Conservation (phyloP, 2,888 invertebrate genomes). For the Hoplodrina blanda region DNA sequence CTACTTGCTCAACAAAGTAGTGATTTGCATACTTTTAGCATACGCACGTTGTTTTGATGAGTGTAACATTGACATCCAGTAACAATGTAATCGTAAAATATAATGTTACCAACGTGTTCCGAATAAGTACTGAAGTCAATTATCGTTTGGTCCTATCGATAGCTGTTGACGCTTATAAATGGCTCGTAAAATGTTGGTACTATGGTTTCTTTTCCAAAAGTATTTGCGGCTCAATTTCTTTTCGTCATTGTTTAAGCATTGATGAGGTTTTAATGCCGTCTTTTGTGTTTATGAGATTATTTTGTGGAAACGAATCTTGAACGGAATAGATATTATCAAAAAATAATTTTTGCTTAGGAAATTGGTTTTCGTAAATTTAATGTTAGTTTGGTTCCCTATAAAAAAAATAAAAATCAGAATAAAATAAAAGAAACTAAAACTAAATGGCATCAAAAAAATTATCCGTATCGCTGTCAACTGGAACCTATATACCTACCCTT, state of each 20-base stretch:
- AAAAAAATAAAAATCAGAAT: too few species aligned
- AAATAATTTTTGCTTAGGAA: background rate
- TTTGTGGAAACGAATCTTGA: constrained; percentile 1
- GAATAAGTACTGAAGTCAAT: constrained; percentile 45
- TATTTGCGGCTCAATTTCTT: constrained; percentile 47
- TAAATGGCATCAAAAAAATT: too few species aligned
- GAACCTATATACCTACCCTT: too few species aligned
- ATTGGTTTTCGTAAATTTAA: background rate
- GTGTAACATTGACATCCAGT: constrained; percentile 41
- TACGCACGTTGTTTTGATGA: constrained; percentile 19
- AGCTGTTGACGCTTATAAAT: constrained; percentile 24
- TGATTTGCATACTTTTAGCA: constrained; percentile 40
- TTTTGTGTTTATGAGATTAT: constrained; percentile 33
- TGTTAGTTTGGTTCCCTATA: too few species aligned
- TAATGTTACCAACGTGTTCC: constrained; percentile 53
- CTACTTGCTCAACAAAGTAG: background rate
- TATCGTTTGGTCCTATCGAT: constrained; percentile 27
- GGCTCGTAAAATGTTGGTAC: constrained; percentile 42
- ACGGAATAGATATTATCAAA: too few species aligned
- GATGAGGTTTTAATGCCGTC: constrained; percentile 36
- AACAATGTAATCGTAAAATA: constrained; percentile 61
- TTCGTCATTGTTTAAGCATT: constrained; percentile 42
- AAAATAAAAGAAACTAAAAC: too few species aligned
- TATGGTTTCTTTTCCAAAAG: constrained; percentile 46
- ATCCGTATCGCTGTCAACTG: too few species aligned